A percentile compares a stretch with the other conserved stretches of the same genome.
These are phyloP conservation scores for Drosophila emarginata DNA, from an alignment of 2,888 invertebrate genomes.

Conservation along the genomic window DNA sequence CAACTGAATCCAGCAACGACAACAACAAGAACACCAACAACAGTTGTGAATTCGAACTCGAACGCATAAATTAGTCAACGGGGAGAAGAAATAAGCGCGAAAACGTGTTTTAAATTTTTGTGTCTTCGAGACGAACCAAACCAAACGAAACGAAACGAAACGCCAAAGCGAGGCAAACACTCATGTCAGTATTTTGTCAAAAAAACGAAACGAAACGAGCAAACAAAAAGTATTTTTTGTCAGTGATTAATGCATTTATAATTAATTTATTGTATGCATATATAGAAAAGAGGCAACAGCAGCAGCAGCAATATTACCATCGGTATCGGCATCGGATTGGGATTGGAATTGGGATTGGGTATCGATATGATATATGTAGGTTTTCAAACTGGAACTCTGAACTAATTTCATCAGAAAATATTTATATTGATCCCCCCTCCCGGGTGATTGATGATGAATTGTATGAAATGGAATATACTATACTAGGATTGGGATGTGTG, in stretches of 20 bases:
- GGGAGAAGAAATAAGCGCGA: slow-evolving; percentile 71
- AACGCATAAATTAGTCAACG: slow-evolving; percentile 71
- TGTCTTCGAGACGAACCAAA: slow-evolving; percentile 60
- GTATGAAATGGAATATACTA: not conserved
- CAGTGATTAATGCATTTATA: slow-evolving; percentile 81
- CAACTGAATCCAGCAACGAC: slow-evolving; percentile 33
- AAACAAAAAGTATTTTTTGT: slow-evolving; percentile 54
- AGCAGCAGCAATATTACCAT: not conserved
- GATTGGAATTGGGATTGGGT: not conserved
- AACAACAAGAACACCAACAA: slow-evolving; percentile 36
- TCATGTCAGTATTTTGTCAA: slow-evolving; percentile 79
- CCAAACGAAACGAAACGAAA: slow-evolving; percentile 51
- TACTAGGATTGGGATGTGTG: slow-evolving; percentile 25
- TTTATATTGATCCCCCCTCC: slow-evolving; percentile 62
- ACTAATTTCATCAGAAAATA: slow-evolving; percentile 74
- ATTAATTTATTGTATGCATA: slow-evolving; percentile 75
- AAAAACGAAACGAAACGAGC: slow-evolving; percentile 29
- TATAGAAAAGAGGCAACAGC: slow-evolving; percentile 7
- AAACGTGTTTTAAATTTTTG: slow-evolving; percentile 77
- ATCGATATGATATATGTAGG: slow-evolving; percentile 4
- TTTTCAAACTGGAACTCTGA: slow-evolving; percentile 61
- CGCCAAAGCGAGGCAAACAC: slow-evolving; percentile 48
- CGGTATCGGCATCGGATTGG: not conserved
- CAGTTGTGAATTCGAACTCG: slow-evolving; percentile 54
- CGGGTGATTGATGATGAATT: slow-evolving; percentile 64